Evolutionary conservation across 1,140 invertebrate genomes (phyloP), one percentile per base, ranked within the genome.

Genomic region (Xylocopa sonorina): DNA sequence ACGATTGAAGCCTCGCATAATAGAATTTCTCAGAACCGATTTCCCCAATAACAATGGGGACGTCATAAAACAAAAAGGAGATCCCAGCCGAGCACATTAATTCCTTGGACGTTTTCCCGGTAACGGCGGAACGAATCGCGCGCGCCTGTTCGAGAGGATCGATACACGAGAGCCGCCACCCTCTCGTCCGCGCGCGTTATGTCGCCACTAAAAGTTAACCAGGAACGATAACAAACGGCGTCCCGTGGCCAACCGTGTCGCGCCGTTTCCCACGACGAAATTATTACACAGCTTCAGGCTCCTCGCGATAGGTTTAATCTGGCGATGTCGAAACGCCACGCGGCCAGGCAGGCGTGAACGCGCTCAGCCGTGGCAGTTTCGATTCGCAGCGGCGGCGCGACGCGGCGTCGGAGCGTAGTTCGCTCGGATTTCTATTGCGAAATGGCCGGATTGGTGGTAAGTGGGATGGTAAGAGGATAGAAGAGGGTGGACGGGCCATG

Each of bases 391-490:
- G 41, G 18, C 50, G 24, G 57, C 46, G 34, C 32, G 67, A 57
- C 50, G 18, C 50, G 24, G 57, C 46, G 34, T 43, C 63, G 67
- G 46, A n/a, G 57, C 73, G 73, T 46, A 80, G 82, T 87, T 82
- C n/a, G 63, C 80, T 82, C 57, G 86, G 85, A 87, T 87, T 87
- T 84, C 64, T 75, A 79, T 29, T 53, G 58, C 43, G 74, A 76
- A 75, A 57, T 77, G 76, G 77, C 63, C 60, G 82, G 74, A 81
- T 83, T 67, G 81, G 76, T 68, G 80, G 74, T 82, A 83, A 80
- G 86, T 86, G 72, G 84, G 74, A 78, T 63, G 77, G 80, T 67
- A 78, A 81, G 78, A 85, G 81, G 85, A 73, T 83, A 71, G 82
- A 84, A 80, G 73, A 71, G 77, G 80, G 73, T 72, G 84, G 64